These are phyloP conservation scores for Pseudomyrmex cubaensis DNA, from an alignment of 1,140 invertebrate species.

Conservation along the genomic window DNA sequence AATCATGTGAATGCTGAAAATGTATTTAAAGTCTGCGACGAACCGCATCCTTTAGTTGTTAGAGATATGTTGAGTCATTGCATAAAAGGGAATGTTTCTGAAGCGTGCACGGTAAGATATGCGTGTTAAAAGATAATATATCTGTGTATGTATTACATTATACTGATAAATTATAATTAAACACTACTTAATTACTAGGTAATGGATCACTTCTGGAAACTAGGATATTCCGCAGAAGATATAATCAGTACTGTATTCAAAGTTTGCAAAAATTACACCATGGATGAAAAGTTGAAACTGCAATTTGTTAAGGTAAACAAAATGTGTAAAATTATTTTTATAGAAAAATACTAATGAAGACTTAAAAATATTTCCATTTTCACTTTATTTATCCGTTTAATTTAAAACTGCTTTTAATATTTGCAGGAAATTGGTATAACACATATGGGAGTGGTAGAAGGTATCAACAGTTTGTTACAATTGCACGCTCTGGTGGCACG, in stretches of 20 bases:
- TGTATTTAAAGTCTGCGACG: constrained; percentile 99
- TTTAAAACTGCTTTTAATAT: constrained; percentile 72
- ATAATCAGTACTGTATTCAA: constrained; percentile 98
- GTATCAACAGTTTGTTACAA: constrained; percentile 94
- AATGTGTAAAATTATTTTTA: constrained; percentile 32
- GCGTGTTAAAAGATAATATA: not conserved
- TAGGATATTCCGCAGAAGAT: constrained; percentile 98
- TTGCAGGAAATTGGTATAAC: constrained; percentile 95
- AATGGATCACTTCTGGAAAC: constrained; percentile 94
- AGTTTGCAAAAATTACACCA: constrained; percentile 94
- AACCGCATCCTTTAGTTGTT: constrained; percentile 98
- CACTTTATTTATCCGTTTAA: not conserved
- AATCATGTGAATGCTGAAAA: constrained; percentile 96
- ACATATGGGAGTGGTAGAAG: constrained; percentile 96
- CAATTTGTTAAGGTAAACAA: constrained; percentile 92
- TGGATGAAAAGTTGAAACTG: constrained; percentile 93
- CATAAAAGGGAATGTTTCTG: constrained; percentile 92
- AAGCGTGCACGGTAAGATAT: constrained; percentile 92
- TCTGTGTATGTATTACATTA: not conserved
- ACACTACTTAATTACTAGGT: constrained; percentile 85
- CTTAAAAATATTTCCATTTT: too few relatives aligned
- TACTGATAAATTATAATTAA: constrained; percentile 44
- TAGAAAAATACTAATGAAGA: too few relatives aligned
- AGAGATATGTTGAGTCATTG: constrained; percentile 97
- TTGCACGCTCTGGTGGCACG: constrained; percentile 94